These are phyloP conservation scores for Trachelus iudaicus DNA, from an alignment of 2,888 invertebrate species.

Conservation along the genomic window DNA sequence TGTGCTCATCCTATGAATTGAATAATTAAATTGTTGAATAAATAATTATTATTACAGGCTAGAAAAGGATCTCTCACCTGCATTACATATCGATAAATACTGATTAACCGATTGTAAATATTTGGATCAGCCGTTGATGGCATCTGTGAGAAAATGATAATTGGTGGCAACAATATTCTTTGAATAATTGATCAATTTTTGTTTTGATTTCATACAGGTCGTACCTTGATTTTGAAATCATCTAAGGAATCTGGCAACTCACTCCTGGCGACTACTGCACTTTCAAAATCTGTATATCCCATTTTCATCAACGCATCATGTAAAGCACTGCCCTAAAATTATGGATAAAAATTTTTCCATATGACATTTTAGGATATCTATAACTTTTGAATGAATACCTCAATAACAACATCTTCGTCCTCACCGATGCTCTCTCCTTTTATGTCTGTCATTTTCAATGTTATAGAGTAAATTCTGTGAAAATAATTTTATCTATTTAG, in stretches of 20 bases:
- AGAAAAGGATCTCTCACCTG: background rate
- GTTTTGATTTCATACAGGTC: background rate
- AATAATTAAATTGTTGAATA: background rate
- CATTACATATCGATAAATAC: constrained; percentile 4
- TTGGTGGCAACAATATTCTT: too few species aligned
- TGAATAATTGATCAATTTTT: too few species aligned
- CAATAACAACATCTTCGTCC: constrained; percentile 54
- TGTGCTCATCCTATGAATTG: constrained; percentile 30
- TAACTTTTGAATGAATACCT: constrained; percentile 33
- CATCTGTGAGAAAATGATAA: background rate
- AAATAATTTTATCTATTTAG: too few species aligned
- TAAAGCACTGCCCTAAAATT: constrained; percentile 52
- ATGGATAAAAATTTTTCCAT: constrained; percentile 2
- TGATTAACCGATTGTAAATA: background rate
- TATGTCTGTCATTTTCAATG: too few species aligned
- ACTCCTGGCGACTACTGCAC: constrained; percentile 27
- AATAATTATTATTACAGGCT: constrained; percentile 7
- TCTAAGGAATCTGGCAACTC: constrained; percentile 4
- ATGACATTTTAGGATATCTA: constrained; percentile 1
- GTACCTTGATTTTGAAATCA: background rate
- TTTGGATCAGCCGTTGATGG: background rate
- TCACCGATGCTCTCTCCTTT: constrained; percentile 26
- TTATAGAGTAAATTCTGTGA: too few species aligned
- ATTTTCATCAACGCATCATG: constrained; percentile 46
- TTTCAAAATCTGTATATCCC: constrained; percentile 56